Conservation (phyloP, 2,797 vertebrate species). For the Buphagus erythrorhynchus region DNA sequence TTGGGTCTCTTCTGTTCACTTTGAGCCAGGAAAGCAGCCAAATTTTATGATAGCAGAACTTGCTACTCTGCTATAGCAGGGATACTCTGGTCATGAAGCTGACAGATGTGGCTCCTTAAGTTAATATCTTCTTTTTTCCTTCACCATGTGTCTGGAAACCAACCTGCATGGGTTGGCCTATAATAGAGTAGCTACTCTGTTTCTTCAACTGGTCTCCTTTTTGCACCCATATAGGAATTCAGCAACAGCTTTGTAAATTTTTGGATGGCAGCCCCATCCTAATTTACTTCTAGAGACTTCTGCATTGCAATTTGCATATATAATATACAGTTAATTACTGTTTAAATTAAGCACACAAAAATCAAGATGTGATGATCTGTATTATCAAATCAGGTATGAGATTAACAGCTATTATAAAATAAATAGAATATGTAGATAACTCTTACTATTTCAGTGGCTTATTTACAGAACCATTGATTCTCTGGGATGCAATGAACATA, state of each 20-base stretch:
- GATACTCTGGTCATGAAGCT: not conserved
- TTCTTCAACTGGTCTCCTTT: not conserved
- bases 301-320: conserved; percentile 4
- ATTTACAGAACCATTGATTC: conserved; percentile 16
- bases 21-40: not conserved
- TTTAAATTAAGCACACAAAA: conserved; percentile 55
- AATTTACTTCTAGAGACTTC: not conserved
- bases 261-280: not conserved
- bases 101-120: not conserved
- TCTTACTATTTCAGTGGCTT: not conserved
- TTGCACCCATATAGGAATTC: not conserved
- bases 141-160: not conserved
- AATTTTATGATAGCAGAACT: not conserved
- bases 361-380: conserved; percentile 34
- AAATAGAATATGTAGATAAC: conserved; percentile 30
- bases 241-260: not conserved
- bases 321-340: conserved; percentile 20
- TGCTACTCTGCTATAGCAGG: not conserved
- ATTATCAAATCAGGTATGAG: conserved; percentile 28
- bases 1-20: not conserved
- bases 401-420: conserved; percentile 39
- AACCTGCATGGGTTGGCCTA: not conserved
- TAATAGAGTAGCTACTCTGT: not conserved
- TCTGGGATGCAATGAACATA: not conserved
- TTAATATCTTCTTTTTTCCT: not conserved